A percentile compares a stretch with the other conserved stretches of the same genome.
Conservation (phyloP, 2,797 vertebrate species). For the Esox lucius region DNA sequence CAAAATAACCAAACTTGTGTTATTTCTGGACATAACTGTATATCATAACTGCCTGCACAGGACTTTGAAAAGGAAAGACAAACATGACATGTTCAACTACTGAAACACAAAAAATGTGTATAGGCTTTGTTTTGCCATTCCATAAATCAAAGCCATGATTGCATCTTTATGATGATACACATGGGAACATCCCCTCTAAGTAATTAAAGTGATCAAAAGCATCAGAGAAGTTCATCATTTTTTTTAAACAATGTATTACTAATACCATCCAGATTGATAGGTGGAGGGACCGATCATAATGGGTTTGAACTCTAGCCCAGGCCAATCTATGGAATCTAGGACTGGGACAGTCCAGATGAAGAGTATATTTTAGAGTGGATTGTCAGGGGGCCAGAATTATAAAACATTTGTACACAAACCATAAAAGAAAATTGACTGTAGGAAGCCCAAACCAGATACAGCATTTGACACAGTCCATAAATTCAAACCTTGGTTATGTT, state of each 20-base stretch:
- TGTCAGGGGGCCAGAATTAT: too few species aligned
- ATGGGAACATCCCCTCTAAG: not conserved
- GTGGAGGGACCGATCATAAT: constrained; percentile 14
- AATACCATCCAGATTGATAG: constrained; percentile 27
- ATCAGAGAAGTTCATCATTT: not conserved
- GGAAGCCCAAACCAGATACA: too few species aligned
- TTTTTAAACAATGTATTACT: constrained; percentile 27
- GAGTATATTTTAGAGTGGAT: not conserved
- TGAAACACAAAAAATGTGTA: constrained; percentile 1
- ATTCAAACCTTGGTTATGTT: too few species aligned
- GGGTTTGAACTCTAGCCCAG: constrained; percentile 27
- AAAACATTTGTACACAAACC: too few species aligned
- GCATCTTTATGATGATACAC: not conserved
- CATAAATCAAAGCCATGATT: not conserved
- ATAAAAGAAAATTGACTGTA: too few species aligned
- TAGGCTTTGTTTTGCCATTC: not conserved
- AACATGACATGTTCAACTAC: not conserved
- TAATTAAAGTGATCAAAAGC: not conserved
- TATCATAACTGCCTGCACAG: too few species aligned
- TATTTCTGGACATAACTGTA: too few species aligned
- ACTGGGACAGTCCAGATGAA: constrained; percentile 24
- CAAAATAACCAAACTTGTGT: too few species aligned
- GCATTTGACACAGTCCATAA: too few species aligned
- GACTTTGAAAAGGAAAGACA: not conserved
- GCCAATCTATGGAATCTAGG: constrained; percentile 5